phyloP scores from a whole-genome alignment of 2,113 vertebrate genomes.

The Loxodonta africana region DNA sequence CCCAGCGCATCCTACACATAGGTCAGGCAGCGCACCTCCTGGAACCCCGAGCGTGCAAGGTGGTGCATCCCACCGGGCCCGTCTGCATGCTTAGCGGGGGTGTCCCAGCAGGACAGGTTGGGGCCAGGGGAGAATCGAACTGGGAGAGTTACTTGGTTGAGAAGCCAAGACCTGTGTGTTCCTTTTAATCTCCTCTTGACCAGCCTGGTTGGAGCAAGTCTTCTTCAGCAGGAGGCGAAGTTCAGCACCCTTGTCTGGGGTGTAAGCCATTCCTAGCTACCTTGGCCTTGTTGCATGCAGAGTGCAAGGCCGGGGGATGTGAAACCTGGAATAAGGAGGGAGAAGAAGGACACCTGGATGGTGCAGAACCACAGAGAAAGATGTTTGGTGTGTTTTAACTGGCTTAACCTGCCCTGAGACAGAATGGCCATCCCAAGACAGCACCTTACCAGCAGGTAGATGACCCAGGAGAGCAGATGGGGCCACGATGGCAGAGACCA shows the following conservation, averaged over 20 bases:
- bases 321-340: neutral
- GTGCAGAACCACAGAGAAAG: neutral
- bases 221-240: neutral
- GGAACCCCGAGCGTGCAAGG: rapidly evolving
- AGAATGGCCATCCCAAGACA: neutral
- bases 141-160: neutral
- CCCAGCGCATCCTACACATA: neutral
- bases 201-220: neutral
- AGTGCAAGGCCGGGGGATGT: neutral
- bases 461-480: neutral
- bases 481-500: neutral
- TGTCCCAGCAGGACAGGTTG: neutral
- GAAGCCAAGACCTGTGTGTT: neutral
- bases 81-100: neutral
- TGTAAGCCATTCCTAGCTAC: neutral
- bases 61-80: rapidly evolving
- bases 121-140: neutral
- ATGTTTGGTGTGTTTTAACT: neutral
- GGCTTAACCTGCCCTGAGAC: neutral
- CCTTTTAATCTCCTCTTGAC: neutral
- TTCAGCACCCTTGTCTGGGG: neutral
- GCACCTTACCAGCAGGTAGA: neutral
- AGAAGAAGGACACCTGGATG: neutral
- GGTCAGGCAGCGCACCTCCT: neutral
- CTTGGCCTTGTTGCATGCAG: neutral